These are phyloP conservation scores for Orycteropus afer DNA, from an alignment of 2,113 vertebrate genomes.

Conservation along the genomic window DNA sequence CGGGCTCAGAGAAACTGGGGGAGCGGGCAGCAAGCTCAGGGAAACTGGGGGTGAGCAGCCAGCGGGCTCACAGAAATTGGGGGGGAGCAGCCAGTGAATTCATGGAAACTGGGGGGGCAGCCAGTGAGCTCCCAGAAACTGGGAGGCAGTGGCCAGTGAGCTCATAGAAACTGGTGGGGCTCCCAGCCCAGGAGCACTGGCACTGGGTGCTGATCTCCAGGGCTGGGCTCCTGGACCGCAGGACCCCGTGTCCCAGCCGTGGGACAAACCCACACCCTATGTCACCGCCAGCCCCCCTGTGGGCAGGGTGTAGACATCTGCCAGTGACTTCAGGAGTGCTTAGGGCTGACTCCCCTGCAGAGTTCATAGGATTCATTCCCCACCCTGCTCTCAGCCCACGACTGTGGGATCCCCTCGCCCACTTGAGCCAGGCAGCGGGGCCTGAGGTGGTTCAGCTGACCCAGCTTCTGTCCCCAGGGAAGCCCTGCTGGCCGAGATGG, in stretches of 20 bases:
- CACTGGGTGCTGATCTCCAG: background rate
- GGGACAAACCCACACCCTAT: rapidly evolving
- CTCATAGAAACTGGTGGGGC: background rate
- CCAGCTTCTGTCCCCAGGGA: slow-evolving; percentile 87
- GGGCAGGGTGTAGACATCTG: background rate
- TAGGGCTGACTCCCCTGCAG: background rate
- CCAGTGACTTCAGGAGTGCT: no score
- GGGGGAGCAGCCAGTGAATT: no score
- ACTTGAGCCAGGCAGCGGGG: background rate
- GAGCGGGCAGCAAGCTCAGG: no score
- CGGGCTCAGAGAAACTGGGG: no score
- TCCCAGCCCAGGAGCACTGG: no score
- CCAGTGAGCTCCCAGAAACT: no score
- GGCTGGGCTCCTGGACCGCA: no score
- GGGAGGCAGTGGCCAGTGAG: background rate
- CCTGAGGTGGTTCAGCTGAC: background rate
- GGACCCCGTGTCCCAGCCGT: rapidly evolving
- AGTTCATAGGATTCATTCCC: background rate
- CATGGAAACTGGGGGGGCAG: no score
- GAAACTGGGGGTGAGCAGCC: no score
- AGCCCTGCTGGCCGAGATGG: slow-evolving; percentile 97
- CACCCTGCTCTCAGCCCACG: background rate
- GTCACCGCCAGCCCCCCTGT: background rate
- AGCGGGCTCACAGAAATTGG: no score
- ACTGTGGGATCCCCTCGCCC: background rate